Percentiles rank a stretch among this genome's conserved stretches.
phyloP scores from a whole-genome alignment of 2,888 invertebrate species.

The Malthinus flaveolus region DNA sequence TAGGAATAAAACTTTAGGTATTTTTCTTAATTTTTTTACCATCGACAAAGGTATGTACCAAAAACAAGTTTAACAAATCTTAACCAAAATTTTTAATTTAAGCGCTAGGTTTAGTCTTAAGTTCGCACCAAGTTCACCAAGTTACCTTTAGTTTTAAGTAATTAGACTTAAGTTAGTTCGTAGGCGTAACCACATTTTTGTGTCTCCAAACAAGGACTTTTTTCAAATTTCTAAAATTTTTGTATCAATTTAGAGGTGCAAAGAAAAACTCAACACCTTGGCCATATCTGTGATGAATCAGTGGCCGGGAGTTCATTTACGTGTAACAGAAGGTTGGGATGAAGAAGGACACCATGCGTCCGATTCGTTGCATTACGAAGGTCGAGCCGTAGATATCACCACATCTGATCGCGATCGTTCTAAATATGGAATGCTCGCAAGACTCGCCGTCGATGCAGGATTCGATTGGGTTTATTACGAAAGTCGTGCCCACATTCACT shows the following conservation, averaged over 20 bases:
- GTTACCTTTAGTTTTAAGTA: too few species aligned
- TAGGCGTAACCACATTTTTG: background rate
- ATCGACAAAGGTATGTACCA: too few species aligned
- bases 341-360: slow-evolving; percentile 78
- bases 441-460: slow-evolving; percentile 94
- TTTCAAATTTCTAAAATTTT: background rate
- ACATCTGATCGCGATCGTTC: slow-evolving; percentile 91
- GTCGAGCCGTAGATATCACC: slow-evolving; percentile 93
- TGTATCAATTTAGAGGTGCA: slow-evolving; percentile 78
- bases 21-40: too few species aligned
- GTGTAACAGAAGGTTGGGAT: slow-evolving; percentile 96
- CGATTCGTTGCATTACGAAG: slow-evolving; percentile 94
- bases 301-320: slow-evolving; percentile 92
- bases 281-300: slow-evolving; percentile 97
- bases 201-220: background rate
- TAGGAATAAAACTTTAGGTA: too few species aligned
- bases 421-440: slow-evolving; percentile 95
- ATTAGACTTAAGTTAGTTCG: too few species aligned
- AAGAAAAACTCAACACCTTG: slow-evolving; percentile 91
- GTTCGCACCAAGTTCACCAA: too few species aligned
- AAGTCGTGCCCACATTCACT: slow-evolving; percentile 92
- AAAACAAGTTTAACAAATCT: too few species aligned
- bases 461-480: slow-evolving; percentile 99
- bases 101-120: too few species aligned
- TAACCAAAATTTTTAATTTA: too few species aligned